Conservation (phyloP, 2,113 vertebrate species). For the Mirza zaza region DNA sequence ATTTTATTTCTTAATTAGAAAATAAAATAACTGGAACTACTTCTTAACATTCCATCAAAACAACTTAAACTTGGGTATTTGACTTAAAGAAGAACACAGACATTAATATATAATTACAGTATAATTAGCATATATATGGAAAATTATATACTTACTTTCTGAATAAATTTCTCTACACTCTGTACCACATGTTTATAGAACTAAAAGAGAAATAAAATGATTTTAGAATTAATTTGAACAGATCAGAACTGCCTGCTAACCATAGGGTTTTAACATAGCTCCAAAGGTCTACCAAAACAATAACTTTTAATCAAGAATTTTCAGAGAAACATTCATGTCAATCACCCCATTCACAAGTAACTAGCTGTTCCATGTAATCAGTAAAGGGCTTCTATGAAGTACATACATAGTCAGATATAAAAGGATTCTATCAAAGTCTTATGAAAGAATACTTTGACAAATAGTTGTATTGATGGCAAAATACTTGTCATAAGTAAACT, state of each 20-base stretch:
- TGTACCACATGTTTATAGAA: conserved; percentile 99
- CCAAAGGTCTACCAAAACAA: background rate
- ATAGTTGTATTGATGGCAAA: background rate
- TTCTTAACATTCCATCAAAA: conserved; percentile 19
- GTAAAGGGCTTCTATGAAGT: background rate
- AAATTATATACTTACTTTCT: conserved; percentile 90
- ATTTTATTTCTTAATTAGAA: conserved; percentile 30
- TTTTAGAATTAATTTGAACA: conserved; percentile 40
- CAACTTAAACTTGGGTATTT: background rate
- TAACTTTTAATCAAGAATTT: background rate
- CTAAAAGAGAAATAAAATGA: conserved; percentile 85
- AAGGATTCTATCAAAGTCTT: background rate
- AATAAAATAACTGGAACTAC: conserved; percentile 20
- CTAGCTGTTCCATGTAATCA: background rate
- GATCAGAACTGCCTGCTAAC: conserved; percentile 11
- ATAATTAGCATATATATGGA: background rate
- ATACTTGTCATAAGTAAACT: background rate
- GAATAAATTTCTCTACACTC: conserved; percentile 99
- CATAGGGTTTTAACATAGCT: background rate
- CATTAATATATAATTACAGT: background rate
- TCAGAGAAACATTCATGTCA: background rate
- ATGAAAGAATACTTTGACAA: background rate
- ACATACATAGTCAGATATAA: background rate
- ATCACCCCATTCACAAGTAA: background rate
- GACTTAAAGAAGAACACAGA: conserved; percentile 3